Evolutionary conservation across 2,113 vertebrate genomes (phyloP).

Genomic region (Seriola aureovittata): DNA sequence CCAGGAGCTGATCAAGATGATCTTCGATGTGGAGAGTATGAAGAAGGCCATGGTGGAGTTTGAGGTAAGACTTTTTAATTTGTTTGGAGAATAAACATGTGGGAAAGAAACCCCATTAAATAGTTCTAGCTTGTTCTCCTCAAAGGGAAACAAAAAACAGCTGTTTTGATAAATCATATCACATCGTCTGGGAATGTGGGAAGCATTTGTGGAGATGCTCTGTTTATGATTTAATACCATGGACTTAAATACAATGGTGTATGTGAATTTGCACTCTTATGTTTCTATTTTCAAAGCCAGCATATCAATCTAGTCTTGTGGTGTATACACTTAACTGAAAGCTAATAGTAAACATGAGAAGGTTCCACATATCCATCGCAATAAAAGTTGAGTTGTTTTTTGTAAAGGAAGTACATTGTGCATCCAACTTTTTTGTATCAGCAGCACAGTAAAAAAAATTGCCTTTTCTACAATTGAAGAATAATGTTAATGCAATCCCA

Average conservation of each 20-base stretch:
- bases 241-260: neutral
- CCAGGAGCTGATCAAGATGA: slow-evolving; percentile 95
- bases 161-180: neutral
- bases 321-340: neutral
- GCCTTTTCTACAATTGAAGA: neutral
- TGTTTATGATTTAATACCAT: neutral
- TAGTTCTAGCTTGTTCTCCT: neutral
- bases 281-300: too few relatives aligned
- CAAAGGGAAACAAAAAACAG: too few relatives aligned
- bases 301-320: too few relatives aligned
- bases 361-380: neutral
- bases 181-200: neutral
- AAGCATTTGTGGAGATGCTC: neutral
- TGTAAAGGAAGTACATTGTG: too few relatives aligned
- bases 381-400: too few relatives aligned
- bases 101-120: neutral
- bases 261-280: neutral
- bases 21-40: slow-evolving; percentile 99
- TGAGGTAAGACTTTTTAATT: slow-evolving; percentile 84
- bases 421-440: neutral
- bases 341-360: neutral
- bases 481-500: neutral
- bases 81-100: neutral
- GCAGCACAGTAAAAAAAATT: neutral
- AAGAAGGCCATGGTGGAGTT: slow-evolving; percentile 99